phyloP scores from a whole-genome alignment of 1,140 invertebrate genomes.

The Drosophila paulistorum region DNA sequence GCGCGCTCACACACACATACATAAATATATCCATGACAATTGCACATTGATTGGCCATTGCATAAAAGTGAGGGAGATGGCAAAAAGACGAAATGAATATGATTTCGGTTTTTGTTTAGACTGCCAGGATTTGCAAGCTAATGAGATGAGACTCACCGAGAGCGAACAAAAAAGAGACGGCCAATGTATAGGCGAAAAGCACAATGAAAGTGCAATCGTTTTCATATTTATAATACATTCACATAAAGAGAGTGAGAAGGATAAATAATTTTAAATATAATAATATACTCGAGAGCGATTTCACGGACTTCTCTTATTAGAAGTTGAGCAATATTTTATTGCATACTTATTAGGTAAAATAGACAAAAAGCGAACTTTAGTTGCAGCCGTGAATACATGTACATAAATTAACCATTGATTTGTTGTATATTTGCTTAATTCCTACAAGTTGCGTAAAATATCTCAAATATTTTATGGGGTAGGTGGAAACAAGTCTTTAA shows the following conservation, averaged over 20 bases:
- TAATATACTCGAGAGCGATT: background rate
- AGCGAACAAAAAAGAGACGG: background rate
- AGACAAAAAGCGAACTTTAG: no score
- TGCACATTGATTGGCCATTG: constrained; percentile 75
- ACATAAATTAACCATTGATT: no score
- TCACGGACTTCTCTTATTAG: no score
- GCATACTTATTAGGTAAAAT: no score
- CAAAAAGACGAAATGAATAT: constrained; percentile 43
- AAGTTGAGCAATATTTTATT: no score
- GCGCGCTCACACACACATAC: background rate
- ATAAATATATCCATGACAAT: constrained; percentile 37
- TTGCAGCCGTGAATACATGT: no score
- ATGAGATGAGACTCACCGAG: constrained; percentile 20
- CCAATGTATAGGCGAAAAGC: constrained; percentile 5
- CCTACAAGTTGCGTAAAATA: no score
- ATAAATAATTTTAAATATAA: background rate
- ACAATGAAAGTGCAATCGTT: constrained; percentile 50
- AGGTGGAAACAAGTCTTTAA: background rate
- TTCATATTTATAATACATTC: constrained; percentile 40
- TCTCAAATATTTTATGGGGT: no score
- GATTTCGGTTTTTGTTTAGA: constrained; percentile 33
- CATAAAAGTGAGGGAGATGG: constrained; percentile 44
- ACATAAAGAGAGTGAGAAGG: constrained; percentile 15
- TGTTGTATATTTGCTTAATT: no score
- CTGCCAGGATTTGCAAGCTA: constrained; percentile 6